Conservation (phyloP, 2,797 vertebrate species). For the Tapera naevia region DNA sequence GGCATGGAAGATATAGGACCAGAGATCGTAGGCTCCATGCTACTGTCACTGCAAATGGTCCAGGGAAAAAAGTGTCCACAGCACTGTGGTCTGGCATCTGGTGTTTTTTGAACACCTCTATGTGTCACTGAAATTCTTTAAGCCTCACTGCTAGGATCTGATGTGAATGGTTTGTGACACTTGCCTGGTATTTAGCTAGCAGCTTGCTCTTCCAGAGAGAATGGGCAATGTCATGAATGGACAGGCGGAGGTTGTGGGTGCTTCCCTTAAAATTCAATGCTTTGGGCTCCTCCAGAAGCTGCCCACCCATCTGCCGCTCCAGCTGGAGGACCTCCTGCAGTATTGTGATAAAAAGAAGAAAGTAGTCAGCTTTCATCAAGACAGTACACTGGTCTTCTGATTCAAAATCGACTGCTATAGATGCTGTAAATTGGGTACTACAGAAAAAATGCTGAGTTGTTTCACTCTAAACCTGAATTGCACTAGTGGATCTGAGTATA, state of each 20-base stretch:
- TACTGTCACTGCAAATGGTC: background rate
- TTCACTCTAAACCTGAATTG: background rate
- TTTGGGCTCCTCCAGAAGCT: conserved; percentile 96
- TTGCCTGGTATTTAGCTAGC: conserved; percentile 93
- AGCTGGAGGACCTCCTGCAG: conserved; percentile 93
- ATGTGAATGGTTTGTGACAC: background rate
- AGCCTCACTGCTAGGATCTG: background rate
- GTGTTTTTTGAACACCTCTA: background rate
- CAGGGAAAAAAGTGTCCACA: background rate
- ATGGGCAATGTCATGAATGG: conserved; percentile 93
- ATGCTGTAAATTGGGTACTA: background rate
- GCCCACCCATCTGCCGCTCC: conserved; percentile 95
- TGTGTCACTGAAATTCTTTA: background rate
- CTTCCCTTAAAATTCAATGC: conserved; percentile 96
- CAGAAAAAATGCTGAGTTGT: background rate
- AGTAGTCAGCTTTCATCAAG: background rate
- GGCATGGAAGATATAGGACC: accelerated
- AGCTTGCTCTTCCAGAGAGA: conserved; percentile 97
- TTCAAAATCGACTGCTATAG: background rate
- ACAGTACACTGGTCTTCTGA: background rate
- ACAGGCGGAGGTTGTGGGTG: conserved; percentile 95
- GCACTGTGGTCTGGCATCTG: background rate
- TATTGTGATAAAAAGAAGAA: background rate
- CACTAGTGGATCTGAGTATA: background rate
- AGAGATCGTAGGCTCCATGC: background rate